Conservation (phyloP, 2,113 vertebrate species). For the Erythrolamprus reginae region DNA sequence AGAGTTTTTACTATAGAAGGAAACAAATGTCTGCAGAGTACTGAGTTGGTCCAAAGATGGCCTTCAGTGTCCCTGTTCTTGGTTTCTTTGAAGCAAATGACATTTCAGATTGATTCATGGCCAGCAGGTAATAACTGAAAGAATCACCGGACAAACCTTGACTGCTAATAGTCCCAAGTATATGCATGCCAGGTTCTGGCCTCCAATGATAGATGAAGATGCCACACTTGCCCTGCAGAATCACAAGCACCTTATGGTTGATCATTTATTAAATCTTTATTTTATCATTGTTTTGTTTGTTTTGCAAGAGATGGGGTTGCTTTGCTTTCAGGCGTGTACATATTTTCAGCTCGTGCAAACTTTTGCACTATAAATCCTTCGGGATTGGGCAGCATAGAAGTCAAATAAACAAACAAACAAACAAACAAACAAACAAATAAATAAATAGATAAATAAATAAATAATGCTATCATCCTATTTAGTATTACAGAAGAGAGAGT, state of each 20-base stretch:
- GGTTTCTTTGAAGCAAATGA: conserved; percentile 14
- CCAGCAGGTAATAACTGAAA: conserved; percentile 12
- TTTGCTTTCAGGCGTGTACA: not conserved
- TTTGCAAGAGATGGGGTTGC: not conserved
- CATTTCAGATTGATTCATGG: conserved; percentile 27
- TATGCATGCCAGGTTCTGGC: not conserved
- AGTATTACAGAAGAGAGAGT: not conserved
- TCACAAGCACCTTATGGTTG: conserved; percentile 10
- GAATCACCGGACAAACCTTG: conserved; percentile 18
- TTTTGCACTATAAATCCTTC: conserved; percentile 9
- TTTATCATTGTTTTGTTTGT: not conserved
- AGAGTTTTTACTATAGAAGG: conserved; percentile 6
- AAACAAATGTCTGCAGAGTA: conserved; percentile 29
- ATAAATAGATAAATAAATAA: too few species aligned
- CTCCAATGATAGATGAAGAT: conserved; percentile 20
- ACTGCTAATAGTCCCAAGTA: conserved; percentile 7
- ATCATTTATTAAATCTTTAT: conserved; percentile 4
- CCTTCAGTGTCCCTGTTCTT: conserved; percentile 15
- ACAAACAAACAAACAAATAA: too few species aligned
- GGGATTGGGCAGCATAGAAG: too few species aligned
- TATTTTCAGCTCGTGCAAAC: conserved; percentile 2
- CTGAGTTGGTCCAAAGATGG: conserved; percentile 5
- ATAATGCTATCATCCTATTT: not conserved
- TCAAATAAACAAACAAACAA: too few species aligned
- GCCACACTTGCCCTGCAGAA: conserved; percentile 3